phyloP scores from a whole-genome alignment of 37 sponge, comb jelly and placozoan genomes.

The Cladorhizidae sp. region DNA sequence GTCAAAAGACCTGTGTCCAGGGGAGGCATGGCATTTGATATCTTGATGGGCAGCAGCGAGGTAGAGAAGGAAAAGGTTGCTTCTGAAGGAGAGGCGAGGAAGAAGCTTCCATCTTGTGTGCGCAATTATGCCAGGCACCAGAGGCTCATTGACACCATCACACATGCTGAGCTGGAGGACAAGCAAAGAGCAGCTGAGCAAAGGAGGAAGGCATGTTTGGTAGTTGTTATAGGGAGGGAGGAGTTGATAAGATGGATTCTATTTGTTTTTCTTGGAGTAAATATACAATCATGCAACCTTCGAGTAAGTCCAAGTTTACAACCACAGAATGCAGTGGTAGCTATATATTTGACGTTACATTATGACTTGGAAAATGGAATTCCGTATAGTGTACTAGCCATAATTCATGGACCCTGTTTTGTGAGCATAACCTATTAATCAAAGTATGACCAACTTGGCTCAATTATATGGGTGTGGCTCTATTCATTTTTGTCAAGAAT shows the following conservation, averaged over 20 bases:
- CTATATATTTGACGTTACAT: too few relatives aligned
- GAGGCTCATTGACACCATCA: neutral
- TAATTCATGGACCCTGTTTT: neutral
- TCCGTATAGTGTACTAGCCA: too few relatives aligned
- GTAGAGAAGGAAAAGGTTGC: neutral
- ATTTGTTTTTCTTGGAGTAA: too few relatives aligned
- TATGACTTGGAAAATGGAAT: too few relatives aligned
- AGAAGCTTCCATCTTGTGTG: constrained; percentile 2
- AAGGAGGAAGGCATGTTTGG: constrained; percentile 21
- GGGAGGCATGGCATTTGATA: constrained; percentile 26
- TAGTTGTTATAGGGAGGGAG: too few relatives aligned
- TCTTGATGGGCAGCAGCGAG: neutral
- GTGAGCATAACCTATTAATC: neutral
- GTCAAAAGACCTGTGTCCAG: constrained; percentile 15
- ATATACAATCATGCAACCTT: too few relatives aligned
- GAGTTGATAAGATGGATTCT: too few relatives aligned
- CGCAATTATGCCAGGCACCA: neutral
- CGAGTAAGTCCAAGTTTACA: too few relatives aligned
- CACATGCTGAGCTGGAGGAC: constrained; percentile 17
- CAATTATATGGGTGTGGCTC: too few relatives aligned
- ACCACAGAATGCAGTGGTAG: too few relatives aligned
- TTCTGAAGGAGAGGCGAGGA: neutral
- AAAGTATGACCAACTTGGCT: too few relatives aligned
- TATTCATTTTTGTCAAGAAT: too few relatives aligned
- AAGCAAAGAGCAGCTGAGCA: constrained; percentile 18